These are phyloP conservation scores for Lasioglossum morio DNA, from an alignment of 2,888 invertebrate species.

Conservation along the genomic window DNA sequence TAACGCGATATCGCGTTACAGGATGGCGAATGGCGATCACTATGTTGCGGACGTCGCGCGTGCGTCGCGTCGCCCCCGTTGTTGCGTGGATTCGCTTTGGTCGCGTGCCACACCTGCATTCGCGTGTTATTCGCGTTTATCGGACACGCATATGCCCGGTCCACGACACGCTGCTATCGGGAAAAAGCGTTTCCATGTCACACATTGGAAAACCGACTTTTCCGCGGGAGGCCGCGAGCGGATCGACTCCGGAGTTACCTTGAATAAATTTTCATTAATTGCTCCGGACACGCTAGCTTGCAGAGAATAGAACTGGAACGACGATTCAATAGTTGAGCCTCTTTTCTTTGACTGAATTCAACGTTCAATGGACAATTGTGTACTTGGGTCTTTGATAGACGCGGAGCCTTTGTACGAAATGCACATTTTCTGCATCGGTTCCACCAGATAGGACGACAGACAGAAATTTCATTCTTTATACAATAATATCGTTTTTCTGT, in stretches of 20 bases:
- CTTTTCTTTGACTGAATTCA: background rate
- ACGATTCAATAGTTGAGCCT: background rate
- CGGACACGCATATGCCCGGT: constrained; percentile 11
- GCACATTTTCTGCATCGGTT: background rate
- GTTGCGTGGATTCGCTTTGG: constrained; percentile 48
- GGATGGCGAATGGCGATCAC: constrained; percentile 49
- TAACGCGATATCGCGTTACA: constrained; percentile 62
- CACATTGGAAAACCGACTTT: constrained; percentile 18
- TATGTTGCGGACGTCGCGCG: constrained; percentile 41
- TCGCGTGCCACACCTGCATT: constrained; percentile 62
- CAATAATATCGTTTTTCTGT: background rate
- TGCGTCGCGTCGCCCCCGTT: constrained; percentile 18
- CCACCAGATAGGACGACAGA: background rate
- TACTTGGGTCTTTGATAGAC: background rate
- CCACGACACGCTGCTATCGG: background rate
- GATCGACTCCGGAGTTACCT: background rate
- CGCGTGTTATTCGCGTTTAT: constrained; percentile 46
- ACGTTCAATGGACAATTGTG: background rate
- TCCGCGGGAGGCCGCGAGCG: background rate
- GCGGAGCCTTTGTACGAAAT: background rate
- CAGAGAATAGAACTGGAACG: background rate
- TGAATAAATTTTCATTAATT: constrained; percentile 5
- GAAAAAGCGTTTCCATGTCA: background rate
- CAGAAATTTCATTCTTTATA: background rate
- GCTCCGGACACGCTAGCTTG: background rate